A percentile compares a stretch with the other conserved stretches of the same genome.
phyloP scores from a whole-genome alignment of 2,797 vertebrate species.

The Poecilia gillii region DNA sequence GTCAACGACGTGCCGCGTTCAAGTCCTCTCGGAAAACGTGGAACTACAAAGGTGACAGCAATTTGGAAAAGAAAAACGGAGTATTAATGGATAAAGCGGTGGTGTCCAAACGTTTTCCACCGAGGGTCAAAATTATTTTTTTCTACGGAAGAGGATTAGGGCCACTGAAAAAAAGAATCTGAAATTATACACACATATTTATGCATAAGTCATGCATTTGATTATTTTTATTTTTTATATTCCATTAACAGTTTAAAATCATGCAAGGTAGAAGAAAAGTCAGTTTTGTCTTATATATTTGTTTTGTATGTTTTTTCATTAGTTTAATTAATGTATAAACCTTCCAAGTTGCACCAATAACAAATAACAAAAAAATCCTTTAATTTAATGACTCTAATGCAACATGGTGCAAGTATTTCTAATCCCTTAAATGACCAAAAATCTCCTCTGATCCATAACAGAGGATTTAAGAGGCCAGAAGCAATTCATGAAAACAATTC shows the following conservation, averaged over 20 bases:
- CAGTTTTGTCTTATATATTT: neutral
- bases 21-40: neutral
- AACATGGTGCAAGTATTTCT: neutral
- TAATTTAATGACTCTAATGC: neutral
- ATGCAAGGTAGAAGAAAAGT: neutral
- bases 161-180: too few species aligned
- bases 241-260: neutral
- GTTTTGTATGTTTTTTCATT: neutral
- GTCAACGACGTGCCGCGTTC: conserved; percentile 46
- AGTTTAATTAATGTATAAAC: neutral
- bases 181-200: too few species aligned
- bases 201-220: too few species aligned
- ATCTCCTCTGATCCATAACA: neutral
- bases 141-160: too few species aligned
- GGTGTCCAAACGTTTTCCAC: neutral
- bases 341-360: neutral
- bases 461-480: neutral
- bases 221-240: neutral
- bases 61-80: neutral
- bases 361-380: neutral
- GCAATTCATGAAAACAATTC: neutral
- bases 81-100: neutral
- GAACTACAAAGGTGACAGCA: too few species aligned
- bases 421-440: neutral
- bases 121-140: too few species aligned